Base-by-base conservation (phyloP, 2,888 invertebrate species). In the Bhutanitis thaidina region DNA sequence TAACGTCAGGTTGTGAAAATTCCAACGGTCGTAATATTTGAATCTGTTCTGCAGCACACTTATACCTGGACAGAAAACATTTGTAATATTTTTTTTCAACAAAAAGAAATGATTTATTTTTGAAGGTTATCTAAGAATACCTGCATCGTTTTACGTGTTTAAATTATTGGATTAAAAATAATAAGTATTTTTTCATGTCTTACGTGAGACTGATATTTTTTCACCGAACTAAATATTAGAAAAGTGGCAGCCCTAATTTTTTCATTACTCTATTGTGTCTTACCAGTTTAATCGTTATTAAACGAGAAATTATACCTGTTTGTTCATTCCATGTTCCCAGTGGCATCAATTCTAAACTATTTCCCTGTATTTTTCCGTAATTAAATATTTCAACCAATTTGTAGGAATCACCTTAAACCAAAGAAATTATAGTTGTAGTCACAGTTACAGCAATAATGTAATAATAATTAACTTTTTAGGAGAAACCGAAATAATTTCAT, bases 1-100 rank as follows among this genome's bases (percentile, higher is more conserved):
- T 37, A 87, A 66, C 34, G 86, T 83, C 56, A 86, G 71, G 56
- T 86, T 85, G 58, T 80, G 76, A 57, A 87, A 87, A 68, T 87
- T 58, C 86, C 85, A 86, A 10, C 87, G 79, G 48, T 71, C 62
- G 61, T 84, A 82, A 60, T 86, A 86, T 62, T 83, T 86, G 64
- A 74, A 87, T n/a, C 69, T 68, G 47, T 64, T 63, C 35, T 64
- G 55, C 25, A 56, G 49, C 40, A 80, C 57, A 15, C 60, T 55
- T 54, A 85, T 59, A 46, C 84, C 87, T 88, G 64, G 38, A 70
- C 54, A 56, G 52, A 47, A 56, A 43, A 47, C 56, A 52, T 56
- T 48, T 53, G 49, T 9, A 30, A 30, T 10, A 3, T 30, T 30
- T 30, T 30, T 9, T 30, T n/a, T 9, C n/a, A 30, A n/a, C n/a